phyloP scores from a whole-genome alignment of 2,888 invertebrate species.

The Loripinus fragilis region DNA sequence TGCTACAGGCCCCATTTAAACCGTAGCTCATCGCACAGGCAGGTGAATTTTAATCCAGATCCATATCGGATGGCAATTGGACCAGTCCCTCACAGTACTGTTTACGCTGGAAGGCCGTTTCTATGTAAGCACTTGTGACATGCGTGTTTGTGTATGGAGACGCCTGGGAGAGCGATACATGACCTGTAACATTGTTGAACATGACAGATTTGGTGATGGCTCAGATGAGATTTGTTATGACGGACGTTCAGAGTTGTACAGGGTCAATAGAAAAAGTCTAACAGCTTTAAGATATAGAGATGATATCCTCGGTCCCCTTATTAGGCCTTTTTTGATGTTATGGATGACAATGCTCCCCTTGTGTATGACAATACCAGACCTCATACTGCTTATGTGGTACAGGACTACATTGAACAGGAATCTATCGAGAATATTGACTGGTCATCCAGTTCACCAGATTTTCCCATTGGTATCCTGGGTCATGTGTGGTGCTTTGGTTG shows the following conservation, averaged over 20 bases:
- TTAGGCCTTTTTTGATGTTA: constrained; percentile 7
- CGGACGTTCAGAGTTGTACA: not conserved
- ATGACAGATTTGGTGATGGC: constrained; percentile 8
- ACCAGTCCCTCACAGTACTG: constrained; percentile 1
- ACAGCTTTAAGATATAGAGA: too few species aligned
- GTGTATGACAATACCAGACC: constrained; percentile 28
- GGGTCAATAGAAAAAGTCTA: not conserved
- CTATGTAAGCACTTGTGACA: constrained; percentile 9
- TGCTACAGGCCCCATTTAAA: too few species aligned
- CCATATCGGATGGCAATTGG: constrained; percentile 3
- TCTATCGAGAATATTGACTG: constrained; percentile 19
- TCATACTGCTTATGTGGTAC: constrained; percentile 8
- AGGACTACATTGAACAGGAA: constrained; percentile 21
- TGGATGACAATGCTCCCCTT: constrained; percentile 7
- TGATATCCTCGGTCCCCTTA: constrained; percentile 19
- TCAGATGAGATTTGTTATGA: constrained; percentile 7
- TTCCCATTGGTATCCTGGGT: too few species aligned
- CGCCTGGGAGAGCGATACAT: constrained; percentile 11
- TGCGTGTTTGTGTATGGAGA: constrained; percentile 14
- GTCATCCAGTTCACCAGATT: constrained; percentile 18
- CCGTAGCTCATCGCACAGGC: constrained; percentile 2
- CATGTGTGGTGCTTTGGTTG: too few species aligned
- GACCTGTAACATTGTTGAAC: too few species aligned
- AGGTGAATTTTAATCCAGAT: not conserved
- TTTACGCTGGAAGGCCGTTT: constrained; percentile 1